Evolutionary conservation across 1,140 invertebrate genomes (phyloP), one percentile per base, ranked within the genome.

Genomic region (Laupala kohalensis): DNA sequence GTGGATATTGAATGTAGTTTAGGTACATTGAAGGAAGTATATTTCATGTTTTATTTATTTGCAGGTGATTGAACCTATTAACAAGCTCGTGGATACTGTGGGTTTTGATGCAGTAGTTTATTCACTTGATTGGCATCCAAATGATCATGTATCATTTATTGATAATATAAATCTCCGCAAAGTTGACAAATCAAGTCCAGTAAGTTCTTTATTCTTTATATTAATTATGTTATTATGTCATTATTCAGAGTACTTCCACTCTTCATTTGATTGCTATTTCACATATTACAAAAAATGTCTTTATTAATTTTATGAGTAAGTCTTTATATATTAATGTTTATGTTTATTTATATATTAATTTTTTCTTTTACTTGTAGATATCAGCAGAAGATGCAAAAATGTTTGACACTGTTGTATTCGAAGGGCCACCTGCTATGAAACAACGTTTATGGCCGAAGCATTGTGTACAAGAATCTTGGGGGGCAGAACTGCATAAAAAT

Each of bases 121-220:
- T 82, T 95, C 95, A 0, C 83, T 94, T 70, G 97, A 99, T 82
- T 99, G 96, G 96, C 97, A 99, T 86, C 96, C 96, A 0, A 87
- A 88, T 30, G 90, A 98, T 84, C 97, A 99, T 82, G 92, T 98
- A 25, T 98, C 95, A 19, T 99, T 99, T 81, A 90, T 96, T 74
- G 96, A 97, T 77, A 97, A 97, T 83, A 86, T 96, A 64, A 84
- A 84, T 67, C 82, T 85, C 76, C 81, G 90, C 25, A 87, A 88
- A 73, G 78, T 92, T 64, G 86, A 92, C 78, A 81, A 85, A 70
- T 86, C 86, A 6, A 92, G 89, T 77, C 84, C 86, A 70, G 86
- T 90, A 76, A 84, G 82, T 66, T 19, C 23, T 19, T 19, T 62
- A n/a, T n/a, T n/a, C n/a, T 37, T 37, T 37, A 37, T 15, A 37